Percentiles rank a stretch among this genome's conserved stretches.
These are phyloP conservation scores for Pollimyrus isidori DNA, from an alignment of 2,113 vertebrate genomes.

Conservation along the genomic window DNA sequence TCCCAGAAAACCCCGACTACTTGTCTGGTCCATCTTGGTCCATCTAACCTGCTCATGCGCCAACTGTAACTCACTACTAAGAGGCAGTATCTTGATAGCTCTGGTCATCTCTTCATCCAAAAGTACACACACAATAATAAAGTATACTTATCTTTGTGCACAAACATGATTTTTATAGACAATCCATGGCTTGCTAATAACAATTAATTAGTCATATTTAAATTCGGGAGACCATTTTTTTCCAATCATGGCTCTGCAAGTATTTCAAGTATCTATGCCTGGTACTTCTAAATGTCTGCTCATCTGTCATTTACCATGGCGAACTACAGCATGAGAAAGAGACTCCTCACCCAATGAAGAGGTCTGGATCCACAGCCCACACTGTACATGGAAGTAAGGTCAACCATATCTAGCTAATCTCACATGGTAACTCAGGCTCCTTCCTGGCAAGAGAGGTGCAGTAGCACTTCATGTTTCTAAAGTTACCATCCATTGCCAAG, in stretches of 20 bases:
- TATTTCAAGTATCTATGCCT: not conserved
- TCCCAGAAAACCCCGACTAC: not conserved
- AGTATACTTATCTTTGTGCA: not conserved
- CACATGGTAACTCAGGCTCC: not conserved
- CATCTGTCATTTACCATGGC: not conserved
- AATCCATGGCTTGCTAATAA: not conserved
- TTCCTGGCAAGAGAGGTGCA: not conserved
- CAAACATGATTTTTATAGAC: not conserved
- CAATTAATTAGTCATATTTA: not conserved
- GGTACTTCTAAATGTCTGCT: not conserved
- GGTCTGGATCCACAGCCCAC: not conserved
- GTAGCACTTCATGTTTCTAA: not conserved
- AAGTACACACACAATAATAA: not conserved
- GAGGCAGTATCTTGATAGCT: not conserved
- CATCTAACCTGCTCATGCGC: not conserved
- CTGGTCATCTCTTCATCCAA: not conserved
- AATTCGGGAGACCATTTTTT: not conserved
- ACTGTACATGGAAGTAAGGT: not conserved
- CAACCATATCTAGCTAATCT: not conserved
- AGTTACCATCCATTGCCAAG: not conserved
- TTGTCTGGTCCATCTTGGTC: not conserved
- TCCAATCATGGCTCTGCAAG: not conserved
- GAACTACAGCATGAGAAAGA: not conserved
- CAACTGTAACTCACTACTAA: not conserved
- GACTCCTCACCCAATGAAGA: not conserved